Evolutionary conservation across 2,888 invertebrate genomes (phyloP), one percentile per base, ranked within the genome.

Genomic region (Trachelus troglodyta): DNA sequence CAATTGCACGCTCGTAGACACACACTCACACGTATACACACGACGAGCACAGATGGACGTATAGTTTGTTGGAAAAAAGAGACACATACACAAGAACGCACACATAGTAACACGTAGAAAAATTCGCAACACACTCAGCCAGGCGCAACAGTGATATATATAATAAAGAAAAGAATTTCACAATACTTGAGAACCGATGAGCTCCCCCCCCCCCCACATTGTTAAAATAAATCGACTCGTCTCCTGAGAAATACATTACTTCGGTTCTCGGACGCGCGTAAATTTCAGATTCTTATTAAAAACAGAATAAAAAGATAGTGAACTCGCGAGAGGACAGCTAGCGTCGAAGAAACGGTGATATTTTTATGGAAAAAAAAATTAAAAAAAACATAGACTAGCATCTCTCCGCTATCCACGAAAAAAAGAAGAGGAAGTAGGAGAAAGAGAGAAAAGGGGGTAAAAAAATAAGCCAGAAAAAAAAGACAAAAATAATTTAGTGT

Each of bases 311-410:
- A 69, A 31, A 69, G 30, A 34, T 71, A 71, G 34, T 34, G 71
- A 71, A 71, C 56, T 56, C 23, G 56, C 56, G 56, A 56, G 56
- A 56, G 56, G 12, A 71, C 34, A 69, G 75, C 69, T 69, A 75
- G 30, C 33, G 56, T 56, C 56, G 78, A 78, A 78, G 77, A 78
- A 77, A 81, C 75, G 78, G 81, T 81, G 80, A 81, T 81, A 81
- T 81, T 81, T 80, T 81, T 78, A 81, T 80, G 81, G 78, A 69
- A 76, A 23, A 23, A 23, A 56, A 23, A 81, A 69, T 11, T 2
- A 69, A 76, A 6, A 56, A 56, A 15, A 23, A 81, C 34, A 76
- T 78, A 76, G 74, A 80, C 78, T 80, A 78, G 78, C 15, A 9
- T 80, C 75, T 76, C 79, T 76, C 78, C 80, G 74, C 78, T 79